Base-by-base conservation (phyloP, 2,113 vertebrate species). In the Danio rerio region DNA sequence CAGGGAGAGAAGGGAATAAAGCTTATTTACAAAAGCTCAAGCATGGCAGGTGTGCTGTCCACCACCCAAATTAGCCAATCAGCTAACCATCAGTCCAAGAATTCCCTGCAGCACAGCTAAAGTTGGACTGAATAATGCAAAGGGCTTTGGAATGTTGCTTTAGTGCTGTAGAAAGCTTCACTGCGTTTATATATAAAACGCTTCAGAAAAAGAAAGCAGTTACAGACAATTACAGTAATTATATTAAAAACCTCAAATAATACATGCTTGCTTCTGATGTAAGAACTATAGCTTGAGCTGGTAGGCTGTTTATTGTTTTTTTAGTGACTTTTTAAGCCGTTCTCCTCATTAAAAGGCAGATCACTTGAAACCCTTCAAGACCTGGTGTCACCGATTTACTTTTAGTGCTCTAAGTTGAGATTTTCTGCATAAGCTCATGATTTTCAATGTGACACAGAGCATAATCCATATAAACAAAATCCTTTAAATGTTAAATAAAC, bases 11-110 rank as follows among this genome's bases (percentile, higher is more conserved):
- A 93, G 94, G 94, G 92, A 92, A 93, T 91, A 88, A 89, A 84
- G 87, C 88, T 94, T 95, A 96, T 96, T 97, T 96, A 95, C 93
- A 92, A 92, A 76, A 93, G 90, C 88, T 90, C 88, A 88, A 91
- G 84, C 90, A 91, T 92, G 92, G 92, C 92, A 93, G 92, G 92
- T 93, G 90, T 87, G 87, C 90, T 92, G 89, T 92, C 93, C 92
- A 90, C 85, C 88, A 88, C 91, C 91, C 90, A 92, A 92, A 94
- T 93, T 93, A 94, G 92, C 93, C 93, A 92, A 93, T 94, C 92
- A 92, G 93, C 92, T 92, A 93, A 94, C 91, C 92, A 90, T 93
- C 92, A 92, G 73, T 62, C 76, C 70, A 50, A 68, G 81, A 83
- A 85, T 83, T 85, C 78, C 82, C 82, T 11, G 56, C 62, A 50